Base-by-base conservation (phyloP, 2,888 invertebrate species). In the Heliconius cydno region DNA sequence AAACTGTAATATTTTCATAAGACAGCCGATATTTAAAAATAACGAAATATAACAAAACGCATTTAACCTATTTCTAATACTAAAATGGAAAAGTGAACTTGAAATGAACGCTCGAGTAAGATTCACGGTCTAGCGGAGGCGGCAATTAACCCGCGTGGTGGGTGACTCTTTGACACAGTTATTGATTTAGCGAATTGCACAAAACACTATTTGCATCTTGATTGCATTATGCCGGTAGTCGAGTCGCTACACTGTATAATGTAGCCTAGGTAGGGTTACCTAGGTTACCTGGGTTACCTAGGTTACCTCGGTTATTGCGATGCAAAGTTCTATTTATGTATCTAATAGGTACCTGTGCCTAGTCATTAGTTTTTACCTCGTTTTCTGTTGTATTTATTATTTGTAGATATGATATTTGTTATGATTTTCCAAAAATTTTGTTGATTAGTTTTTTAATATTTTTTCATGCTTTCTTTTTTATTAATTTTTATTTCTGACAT, bases 171-270 rank as follows among this genome's bases (percentile, higher is more conserved):
- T 79, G 81, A 80, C 81, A 79, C 71, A 80, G 79, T 75, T 84
- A 84, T 85, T 83, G 82, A 83, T 83, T 81, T 76, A 79, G 79
- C 77, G 81, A 85, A 83, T 83, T 83, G 83, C 78, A 72, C 82
- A 80, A 79, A 79, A 80, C 76, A 80, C 68, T 25, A 84, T 83
- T 84, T 84, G 80, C 83, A 84, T 82, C 80, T 82, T 82, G 81
- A 84, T 81, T 83, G 76, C 79, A 81, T 83, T 82, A 81, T 79
- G 52, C 74, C 82, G 25, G 30, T 34, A 81, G 77, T 76, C 79
- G 77, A 34, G 34, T 34, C 34, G 78, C 70, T 19, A 81, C 78
- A 77, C 78, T 77, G 79, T 74, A 75, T n/a, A 41, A 28, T 46
- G 60, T 12, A 25, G 38, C 38, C 38, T 67, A 38, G 38, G 28